phyloP scores from a whole-genome alignment of 2,113 vertebrate species.

The Shinisaurus crocodilurus region DNA sequence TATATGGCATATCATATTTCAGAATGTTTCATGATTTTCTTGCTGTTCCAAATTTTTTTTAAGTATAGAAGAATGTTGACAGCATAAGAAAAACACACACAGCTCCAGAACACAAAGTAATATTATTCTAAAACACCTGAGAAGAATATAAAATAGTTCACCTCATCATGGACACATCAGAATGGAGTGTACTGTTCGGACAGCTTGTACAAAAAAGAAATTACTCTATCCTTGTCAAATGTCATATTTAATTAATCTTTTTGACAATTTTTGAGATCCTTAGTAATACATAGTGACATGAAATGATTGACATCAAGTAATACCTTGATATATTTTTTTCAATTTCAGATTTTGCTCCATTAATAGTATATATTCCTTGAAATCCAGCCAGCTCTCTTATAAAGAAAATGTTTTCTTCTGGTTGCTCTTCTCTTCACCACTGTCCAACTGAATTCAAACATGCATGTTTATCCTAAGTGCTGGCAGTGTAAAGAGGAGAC shows the following conservation, averaged over 20 bases:
- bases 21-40: neutral
- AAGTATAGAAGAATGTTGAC: neutral
- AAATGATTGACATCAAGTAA: conserved; percentile 56
- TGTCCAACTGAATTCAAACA: neutral
- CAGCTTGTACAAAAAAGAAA: conserved; percentile 55
- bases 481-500: neutral
- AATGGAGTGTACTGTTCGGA: conserved; percentile 46
- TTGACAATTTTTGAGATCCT: conserved; percentile 65
- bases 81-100: neutral
- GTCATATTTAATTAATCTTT: conserved; percentile 69
- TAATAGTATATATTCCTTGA: conserved; percentile 18
- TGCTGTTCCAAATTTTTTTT: neutral
- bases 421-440: neutral
- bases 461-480: neutral
- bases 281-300: conserved; percentile 48
- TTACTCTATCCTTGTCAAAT: conserved; percentile 27
- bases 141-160: conserved; percentile 58
- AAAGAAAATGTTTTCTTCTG: neutral
- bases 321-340: conserved; percentile 40
- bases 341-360: conserved; percentile 48
- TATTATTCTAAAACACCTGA: conserved; percentile 11
- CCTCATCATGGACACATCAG: conserved; percentile 54
- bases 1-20: neutral
- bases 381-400: neutral
- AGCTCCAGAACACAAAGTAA: neutral